Evolutionary conservation across 2,113 vertebrate genomes (phyloP).

Genomic region (Marcusenius ussheri): DNA sequence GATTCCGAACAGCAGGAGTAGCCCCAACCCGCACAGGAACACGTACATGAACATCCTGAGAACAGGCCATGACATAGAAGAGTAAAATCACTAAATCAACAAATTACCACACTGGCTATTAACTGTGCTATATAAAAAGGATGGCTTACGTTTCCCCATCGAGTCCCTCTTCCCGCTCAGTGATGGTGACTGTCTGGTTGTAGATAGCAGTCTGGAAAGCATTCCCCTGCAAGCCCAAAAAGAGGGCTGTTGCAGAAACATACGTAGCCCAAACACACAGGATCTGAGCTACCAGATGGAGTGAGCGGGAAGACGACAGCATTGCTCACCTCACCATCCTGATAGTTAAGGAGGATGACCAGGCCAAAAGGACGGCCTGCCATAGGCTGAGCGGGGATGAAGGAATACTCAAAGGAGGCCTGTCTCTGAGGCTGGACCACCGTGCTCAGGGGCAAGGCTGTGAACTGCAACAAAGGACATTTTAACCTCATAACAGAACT

Average conservation of each 20-base stretch:
- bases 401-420: conserved; percentile 68
- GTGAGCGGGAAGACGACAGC: not conserved
- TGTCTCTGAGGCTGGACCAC: conserved; percentile 56
- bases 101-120: not conserved
- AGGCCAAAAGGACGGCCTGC: conserved; percentile 64
- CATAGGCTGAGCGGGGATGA: conserved; percentile 66
- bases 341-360: conserved; percentile 63
- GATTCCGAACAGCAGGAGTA: conserved; percentile 51
- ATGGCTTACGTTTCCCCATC: conserved; percentile 64
- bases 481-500: not conserved
- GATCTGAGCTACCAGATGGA: not conserved
- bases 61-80: not conserved
- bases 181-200: conserved; percentile 68
- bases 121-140: not conserved
- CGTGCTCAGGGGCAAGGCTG: conserved; percentile 57
- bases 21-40: conserved; percentile 58
- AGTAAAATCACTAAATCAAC: not conserved
- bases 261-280: not conserved
- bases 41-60: conserved; percentile 65
- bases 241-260: not conserved
- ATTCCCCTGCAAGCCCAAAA: conserved; percentile 42
- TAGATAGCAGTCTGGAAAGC: conserved; percentile 61
- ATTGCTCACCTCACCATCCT: conserved; percentile 49
- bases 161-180: conserved; percentile 59
- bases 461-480: conserved; percentile 50